phyloP scores from a whole-genome alignment of 92 coral and sea anemone species.

The Porites divaricata region DNA sequence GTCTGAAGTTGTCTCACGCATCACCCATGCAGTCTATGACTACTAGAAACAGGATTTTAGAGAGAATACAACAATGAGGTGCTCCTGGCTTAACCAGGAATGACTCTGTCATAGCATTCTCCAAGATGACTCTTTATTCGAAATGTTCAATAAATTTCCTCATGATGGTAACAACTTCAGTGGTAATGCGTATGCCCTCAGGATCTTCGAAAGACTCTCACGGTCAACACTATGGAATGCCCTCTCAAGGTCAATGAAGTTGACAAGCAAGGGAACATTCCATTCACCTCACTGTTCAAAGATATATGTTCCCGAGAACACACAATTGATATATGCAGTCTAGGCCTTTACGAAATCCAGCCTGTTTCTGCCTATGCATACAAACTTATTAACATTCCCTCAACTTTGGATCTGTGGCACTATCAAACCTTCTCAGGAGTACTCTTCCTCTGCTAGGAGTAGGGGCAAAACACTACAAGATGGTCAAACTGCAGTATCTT shows the following conservation, averaged over 20 bases:
- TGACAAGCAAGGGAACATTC: not conserved
- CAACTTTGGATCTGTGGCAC: not conserved
- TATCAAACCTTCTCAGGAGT: not conserved
- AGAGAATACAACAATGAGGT: conserved; percentile 17
- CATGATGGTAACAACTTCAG: not conserved
- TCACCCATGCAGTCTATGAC: conserved; percentile 27
- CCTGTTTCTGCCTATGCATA: not conserved
- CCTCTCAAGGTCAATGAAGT: not conserved
- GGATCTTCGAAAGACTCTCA: not conserved
- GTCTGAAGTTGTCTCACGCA: conserved; percentile 21
- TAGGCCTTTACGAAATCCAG: not conserved
- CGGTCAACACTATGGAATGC: not conserved
- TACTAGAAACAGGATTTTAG: conserved; percentile 29
- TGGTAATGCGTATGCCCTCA: not conserved
- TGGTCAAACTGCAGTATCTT: conserved; percentile 5
- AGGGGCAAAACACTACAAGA: conserved; percentile 14
- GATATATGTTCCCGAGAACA: not conserved
- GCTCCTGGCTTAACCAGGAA: not conserved
- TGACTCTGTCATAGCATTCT: not conserved
- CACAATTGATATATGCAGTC: not conserved
- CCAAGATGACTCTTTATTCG: not conserved
- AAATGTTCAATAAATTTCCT: not conserved
- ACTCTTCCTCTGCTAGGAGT: conserved; percentile 1
- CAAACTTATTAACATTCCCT: too few relatives aligned
- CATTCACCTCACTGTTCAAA: not conserved